phyloP scores from a whole-genome alignment of 2,888 invertebrate genomes.

The Orgyia antiqua region DNA sequence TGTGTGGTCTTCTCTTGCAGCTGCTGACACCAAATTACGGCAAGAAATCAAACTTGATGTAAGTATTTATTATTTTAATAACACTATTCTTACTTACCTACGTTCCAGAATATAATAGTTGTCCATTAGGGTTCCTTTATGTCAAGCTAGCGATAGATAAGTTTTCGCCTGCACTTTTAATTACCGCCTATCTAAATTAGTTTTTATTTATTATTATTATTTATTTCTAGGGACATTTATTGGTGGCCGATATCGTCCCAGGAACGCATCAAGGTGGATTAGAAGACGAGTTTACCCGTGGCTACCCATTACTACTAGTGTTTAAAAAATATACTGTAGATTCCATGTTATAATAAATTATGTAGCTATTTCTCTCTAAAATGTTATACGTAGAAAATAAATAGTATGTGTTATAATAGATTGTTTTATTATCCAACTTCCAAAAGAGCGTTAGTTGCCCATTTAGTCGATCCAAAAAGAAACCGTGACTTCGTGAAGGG shows the following conservation, averaged over 20 bases:
- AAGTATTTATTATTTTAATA: slow-evolving; percentile 7
- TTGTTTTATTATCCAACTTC: slow-evolving; percentile 6
- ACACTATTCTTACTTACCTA: no score
- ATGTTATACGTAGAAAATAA: slow-evolving; percentile 26
- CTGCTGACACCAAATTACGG: slow-evolving; percentile 30
- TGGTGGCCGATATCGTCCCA: slow-evolving; percentile 35
- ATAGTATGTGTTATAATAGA: slow-evolving; percentile 24
- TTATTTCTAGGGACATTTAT: no score
- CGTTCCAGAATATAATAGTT: no score
- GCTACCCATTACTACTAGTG: background rate
- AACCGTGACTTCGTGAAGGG: no score
- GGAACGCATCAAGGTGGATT: slow-evolving; percentile 47
- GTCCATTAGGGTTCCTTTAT: no score
- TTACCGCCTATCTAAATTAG: no score
- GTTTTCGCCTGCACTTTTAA: no score
- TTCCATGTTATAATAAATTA: slow-evolving; percentile 24
- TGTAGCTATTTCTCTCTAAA: slow-evolving; percentile 7
- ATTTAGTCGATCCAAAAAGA: no score
- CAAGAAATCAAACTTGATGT: slow-evolving; percentile 30
- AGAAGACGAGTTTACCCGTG: slow-evolving; percentile 7
- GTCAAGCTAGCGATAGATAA: no score
- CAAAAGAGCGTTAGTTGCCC: no score
- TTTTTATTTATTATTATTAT: no score
- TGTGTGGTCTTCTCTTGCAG: slow-evolving; percentile 45
- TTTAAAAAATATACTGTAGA: slow-evolving; percentile 17